Evolutionary conservation across 2,113 vertebrate species (phyloP), one percentile per base, ranked within the genome.

Genomic region (Malurus elegans): DNA sequence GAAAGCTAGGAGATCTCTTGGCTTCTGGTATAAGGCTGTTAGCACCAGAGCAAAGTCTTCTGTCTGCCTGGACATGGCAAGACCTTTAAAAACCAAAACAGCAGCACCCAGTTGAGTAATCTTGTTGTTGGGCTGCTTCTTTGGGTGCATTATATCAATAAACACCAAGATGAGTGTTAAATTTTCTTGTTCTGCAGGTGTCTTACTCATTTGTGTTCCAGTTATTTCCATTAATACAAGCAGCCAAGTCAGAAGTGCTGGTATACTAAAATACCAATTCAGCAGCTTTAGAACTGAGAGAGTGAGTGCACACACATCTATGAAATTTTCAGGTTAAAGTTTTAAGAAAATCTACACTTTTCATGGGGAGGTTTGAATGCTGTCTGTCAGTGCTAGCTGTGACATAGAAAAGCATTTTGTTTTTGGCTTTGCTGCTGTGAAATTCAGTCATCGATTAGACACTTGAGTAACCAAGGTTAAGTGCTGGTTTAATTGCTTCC

Each of bases 401-500:
- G 44, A 62, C n/a, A 79, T 61, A 26, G 24, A 47, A 81, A 60
- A 45, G 6, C 25, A 31, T 85, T 78, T 72, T 36, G 7, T 40
- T 6, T 32, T 48, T 32, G 72, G 28, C 44, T 82, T 80, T 69
- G 17, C 45, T 81, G 40, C 54, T 72, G 4, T 50, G 64, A 45
- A 78, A 79, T 93, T 53, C 26, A 19, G n/a, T 64, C 34, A 78
- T 93, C 67, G 78, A 69, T 88, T 12, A 34, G 79, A 44, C 79
- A 53, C 54, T 93, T 61, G 57, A 79, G 50, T 80, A 74, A 56
- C 47, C 66, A 66, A 66, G 75, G 50, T 65, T 58, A 83, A 92
- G 32, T 87, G 31, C 48, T 62, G 40, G 25, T 94, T 92, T 87
- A 93, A 93, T 93, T 50, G 40, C 72, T 95, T 96, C 85, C 72